Evolutionary conservation across 64 coral and sea anemone species (phyloP).

Genomic region (Stichodactyla mertensii): DNA sequence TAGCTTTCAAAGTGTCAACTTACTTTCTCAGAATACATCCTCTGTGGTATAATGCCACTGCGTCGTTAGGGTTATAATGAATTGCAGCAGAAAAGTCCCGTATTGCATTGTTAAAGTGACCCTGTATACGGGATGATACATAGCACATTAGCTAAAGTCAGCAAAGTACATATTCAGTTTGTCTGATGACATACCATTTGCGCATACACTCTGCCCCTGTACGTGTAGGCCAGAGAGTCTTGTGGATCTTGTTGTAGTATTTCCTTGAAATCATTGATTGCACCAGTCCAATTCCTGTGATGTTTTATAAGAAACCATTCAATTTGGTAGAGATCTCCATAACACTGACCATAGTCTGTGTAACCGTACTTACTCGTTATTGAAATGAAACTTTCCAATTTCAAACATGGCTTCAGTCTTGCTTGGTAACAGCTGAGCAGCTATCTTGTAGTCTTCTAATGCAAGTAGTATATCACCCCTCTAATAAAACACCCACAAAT

Average conservation of each 20-base stretch:
- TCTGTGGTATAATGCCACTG: conserved; percentile 85
- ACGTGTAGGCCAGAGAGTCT: conserved; percentile 74
- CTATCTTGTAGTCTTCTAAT: conserved; percentile 90
- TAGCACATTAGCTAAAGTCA: not conserved
- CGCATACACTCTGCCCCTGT: conserved; percentile 64
- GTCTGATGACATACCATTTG: conserved; percentile 60
- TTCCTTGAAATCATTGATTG: conserved; percentile 67
- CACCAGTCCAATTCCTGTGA: conserved; percentile 68
- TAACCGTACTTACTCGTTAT: conserved; percentile 62
- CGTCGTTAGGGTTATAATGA: conserved; percentile 81
- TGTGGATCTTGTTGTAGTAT: conserved; percentile 76
- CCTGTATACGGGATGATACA: conserved; percentile 28
- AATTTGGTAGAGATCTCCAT: too few species aligned
- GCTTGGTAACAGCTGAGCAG: conserved; percentile 71
- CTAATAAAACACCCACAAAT: conserved; percentile 25
- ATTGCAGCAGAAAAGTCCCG: conserved; percentile 79
- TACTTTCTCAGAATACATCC: conserved; percentile 94
- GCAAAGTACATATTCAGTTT: not conserved
- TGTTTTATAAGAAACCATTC: not conserved
- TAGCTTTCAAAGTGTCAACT: not conserved
- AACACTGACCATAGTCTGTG: not conserved
- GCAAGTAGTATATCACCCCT: conserved; percentile 85
- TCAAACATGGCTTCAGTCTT: conserved; percentile 89
- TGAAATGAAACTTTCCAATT: conserved; percentile 77
- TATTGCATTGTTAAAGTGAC: conserved; percentile 60